These are phyloP conservation scores for Heliconius sara DNA, from an alignment of 2,888 invertebrate genomes.

Conservation along the genomic window DNA sequence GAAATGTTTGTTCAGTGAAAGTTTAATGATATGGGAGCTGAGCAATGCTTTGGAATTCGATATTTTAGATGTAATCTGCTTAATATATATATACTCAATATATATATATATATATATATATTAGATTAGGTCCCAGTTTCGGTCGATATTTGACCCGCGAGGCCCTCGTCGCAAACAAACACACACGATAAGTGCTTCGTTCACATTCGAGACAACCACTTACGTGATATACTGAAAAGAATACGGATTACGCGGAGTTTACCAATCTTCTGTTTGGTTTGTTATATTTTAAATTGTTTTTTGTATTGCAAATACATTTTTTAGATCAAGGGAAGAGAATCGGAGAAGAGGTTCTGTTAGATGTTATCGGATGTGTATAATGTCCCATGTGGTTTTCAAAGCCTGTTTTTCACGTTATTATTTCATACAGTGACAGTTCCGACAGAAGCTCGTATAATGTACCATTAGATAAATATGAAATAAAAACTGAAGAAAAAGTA, in stretches of 20 bases:
- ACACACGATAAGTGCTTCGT: slow-evolving; percentile 32
- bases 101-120: neutral
- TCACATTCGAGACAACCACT: slow-evolving; percentile 26
- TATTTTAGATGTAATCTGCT: neutral
- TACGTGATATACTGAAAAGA: slow-evolving; percentile 29
- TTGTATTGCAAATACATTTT: neutral
- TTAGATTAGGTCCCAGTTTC: neutral
- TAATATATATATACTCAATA: neutral
- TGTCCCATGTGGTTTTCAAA: neutral
- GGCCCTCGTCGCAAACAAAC: slow-evolving; percentile 24
- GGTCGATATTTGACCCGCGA: slow-evolving; percentile 14
- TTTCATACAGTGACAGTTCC: neutral
- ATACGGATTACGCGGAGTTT: slow-evolving; percentile 14
- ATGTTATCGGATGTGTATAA: neutral
- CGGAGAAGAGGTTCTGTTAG: too few relatives aligned
- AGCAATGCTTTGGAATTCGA: neutral
- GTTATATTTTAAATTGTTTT: neutral
- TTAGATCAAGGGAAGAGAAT: neutral
- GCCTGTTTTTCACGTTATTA: neutral
- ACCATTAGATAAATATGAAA: neutral
- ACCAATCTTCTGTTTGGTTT: slow-evolving; percentile 10
- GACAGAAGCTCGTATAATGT: neutral
- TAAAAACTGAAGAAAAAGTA: neutral
- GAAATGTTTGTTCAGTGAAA: neutral
- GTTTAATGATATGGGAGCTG: neutral